Percentiles rank a stretch among this genome's conserved stretches.
Evolutionary conservation across 2,797 vertebrate species (phyloP).

Genomic region (Tarsius wallacei): DNA sequence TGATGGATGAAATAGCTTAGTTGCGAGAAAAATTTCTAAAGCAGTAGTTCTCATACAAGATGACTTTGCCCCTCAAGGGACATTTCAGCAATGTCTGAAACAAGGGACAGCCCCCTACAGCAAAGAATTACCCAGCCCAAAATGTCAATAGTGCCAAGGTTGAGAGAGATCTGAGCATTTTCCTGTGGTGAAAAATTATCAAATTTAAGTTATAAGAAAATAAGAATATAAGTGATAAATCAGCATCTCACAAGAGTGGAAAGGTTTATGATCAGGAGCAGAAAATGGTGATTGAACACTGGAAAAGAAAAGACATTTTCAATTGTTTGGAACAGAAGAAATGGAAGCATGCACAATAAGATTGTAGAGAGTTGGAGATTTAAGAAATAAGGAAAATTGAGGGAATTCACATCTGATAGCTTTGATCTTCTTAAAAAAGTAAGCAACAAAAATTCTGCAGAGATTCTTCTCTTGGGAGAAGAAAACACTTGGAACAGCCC

Average conservation of each 20-base stretch:
- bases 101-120: background rate
- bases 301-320: background rate
- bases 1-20: background rate
- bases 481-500: background rate
- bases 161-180: background rate
- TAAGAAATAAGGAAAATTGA: background rate
- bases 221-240: constrained; percentile 17
- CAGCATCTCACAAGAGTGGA: background rate
- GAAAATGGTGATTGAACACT: background rate
- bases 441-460: background rate
- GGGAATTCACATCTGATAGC: background rate
- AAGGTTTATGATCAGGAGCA: background rate
- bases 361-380: background rate
- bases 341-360: background rate
- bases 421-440: background rate
- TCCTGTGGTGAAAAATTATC: background rate
- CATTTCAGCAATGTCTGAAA: background rate
- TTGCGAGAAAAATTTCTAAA: background rate
- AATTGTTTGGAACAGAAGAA: constrained; percentile 40
- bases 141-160: background rate
- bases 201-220: constrained; percentile 37
- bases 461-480: background rate
- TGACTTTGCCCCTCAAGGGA: background rate
- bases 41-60: background rate
- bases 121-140: background rate